These are phyloP conservation scores for Ophiothrix spiculata DNA, from an alignment of 35 echinoderm and acorn worm genomes.

Conservation along the genomic window DNA sequence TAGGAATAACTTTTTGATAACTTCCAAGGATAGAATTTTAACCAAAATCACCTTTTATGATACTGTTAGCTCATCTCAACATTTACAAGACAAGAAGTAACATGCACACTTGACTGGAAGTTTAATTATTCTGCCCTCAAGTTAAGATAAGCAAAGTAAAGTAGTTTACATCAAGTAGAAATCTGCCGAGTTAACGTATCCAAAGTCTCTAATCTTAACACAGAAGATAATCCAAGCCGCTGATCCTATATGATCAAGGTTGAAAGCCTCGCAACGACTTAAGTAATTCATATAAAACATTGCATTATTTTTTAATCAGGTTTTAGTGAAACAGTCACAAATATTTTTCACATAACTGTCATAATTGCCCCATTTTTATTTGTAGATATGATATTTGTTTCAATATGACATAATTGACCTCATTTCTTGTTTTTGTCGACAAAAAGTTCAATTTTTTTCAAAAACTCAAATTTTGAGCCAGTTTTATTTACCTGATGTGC, in stretches of 20 bases:
- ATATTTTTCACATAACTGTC: neutral
- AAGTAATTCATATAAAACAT: neutral
- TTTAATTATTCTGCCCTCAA: neutral
- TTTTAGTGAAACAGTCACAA: neutral
- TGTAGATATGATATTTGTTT: no score
- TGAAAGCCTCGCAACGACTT: neutral
- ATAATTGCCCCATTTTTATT: no score
- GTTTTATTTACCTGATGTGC: no score
- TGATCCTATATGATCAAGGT: neutral
- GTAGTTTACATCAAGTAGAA: neutral
- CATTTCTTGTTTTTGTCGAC: neutral
- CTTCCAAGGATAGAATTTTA: no score
- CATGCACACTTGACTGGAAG: no score
- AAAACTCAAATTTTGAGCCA: no score
- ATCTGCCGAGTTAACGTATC: neutral
- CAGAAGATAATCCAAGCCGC: neutral
- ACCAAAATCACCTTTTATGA: no score
- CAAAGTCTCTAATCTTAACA: neutral
- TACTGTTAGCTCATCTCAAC: no score
- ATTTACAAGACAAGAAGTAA: no score
- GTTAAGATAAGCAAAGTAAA: neutral
- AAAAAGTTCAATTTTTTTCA: no score
- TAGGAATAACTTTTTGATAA: no score
- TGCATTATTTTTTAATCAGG: neutral
- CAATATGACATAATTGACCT: no score